phyloP scores from a whole-genome alignment of 2,797 vertebrate species.

The Hapalemur alaotrensis region DNA sequence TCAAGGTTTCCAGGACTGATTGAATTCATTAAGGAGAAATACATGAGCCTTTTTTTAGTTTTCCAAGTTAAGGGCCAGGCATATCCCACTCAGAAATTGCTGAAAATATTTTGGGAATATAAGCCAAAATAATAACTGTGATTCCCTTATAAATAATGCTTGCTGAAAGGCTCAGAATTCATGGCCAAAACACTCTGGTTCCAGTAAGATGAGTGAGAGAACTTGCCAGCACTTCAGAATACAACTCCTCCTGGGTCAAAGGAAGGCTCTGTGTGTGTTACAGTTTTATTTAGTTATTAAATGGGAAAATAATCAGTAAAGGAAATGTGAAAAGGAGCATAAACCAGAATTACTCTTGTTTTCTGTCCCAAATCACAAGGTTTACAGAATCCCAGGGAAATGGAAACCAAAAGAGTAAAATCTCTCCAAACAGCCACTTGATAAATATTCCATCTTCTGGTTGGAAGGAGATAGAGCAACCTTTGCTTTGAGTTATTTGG shows the following conservation, averaged over 20 bases:
- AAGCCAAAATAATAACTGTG: conserved; percentile 61
- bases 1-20: conserved; percentile 15
- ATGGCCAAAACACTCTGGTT: conserved; percentile 54
- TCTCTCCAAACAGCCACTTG: not conserved
- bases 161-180: conserved; percentile 60
- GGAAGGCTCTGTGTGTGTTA: not conserved
- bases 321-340: conserved; percentile 7
- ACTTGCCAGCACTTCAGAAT: conserved; percentile 5
- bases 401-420: conserved; percentile 41
- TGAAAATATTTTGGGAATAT: conserved; percentile 57
- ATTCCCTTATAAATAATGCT: conserved; percentile 64
- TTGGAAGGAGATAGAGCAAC: conserved; percentile 1
- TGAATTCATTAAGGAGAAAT: conserved; percentile 58
- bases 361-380: not conserved
- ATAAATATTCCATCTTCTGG: not conserved
- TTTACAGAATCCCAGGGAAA: conserved; percentile 14
- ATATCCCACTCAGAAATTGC: conserved; percentile 47
- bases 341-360: conserved; percentile 17
- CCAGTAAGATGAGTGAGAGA: conserved; percentile 48
- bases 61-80: conserved; percentile 45
- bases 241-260: not conserved
- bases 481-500: not conserved
- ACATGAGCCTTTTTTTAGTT: not conserved
- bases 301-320: conserved; percentile 13
- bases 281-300: conserved; percentile 56